Conservation (phyloP, 2,797 vertebrate genomes). For the Sebastes trivittatus region DNA sequence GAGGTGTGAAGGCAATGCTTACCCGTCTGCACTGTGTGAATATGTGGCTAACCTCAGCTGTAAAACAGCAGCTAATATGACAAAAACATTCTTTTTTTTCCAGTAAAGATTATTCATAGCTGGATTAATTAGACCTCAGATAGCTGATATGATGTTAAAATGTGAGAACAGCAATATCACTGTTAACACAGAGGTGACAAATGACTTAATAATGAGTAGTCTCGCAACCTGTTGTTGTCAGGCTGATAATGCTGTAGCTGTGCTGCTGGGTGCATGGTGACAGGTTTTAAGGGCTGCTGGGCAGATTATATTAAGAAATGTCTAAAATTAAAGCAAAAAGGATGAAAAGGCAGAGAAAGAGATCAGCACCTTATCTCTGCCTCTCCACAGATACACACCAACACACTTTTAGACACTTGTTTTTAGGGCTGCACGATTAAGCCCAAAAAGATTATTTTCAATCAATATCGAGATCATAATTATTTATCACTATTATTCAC, state of each 20-base stretch:
- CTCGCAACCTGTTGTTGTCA: conserved; percentile 25
- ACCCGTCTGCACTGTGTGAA: conserved; percentile 13
- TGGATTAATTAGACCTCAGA: not conserved
- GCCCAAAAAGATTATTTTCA: too few species aligned
- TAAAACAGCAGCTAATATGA: conserved; percentile 1
- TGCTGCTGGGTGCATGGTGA: not conserved
- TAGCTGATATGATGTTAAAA: not conserved
- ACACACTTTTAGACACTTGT: not conserved
- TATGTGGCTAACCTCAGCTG: not conserved
- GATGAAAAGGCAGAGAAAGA: conserved; percentile 3
- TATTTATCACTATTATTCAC: too few species aligned
- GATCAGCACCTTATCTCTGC: not conserved
- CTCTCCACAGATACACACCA: not conserved
- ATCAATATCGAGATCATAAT: too few species aligned
- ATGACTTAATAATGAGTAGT: conserved; percentile 19
- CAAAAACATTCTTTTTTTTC: not conserved
- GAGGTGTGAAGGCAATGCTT: not conserved
- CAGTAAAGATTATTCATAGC: not conserved
- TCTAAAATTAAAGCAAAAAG: too few species aligned
- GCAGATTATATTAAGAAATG: not conserved
- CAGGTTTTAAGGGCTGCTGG: not conserved
- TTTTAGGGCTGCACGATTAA: not conserved
- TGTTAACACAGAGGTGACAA: not conserved
- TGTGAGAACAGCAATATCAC: not conserved
- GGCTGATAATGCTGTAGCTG: conserved; percentile 16